Evolutionary conservation across 2,113 vertebrate genomes (phyloP), one percentile per base, ranked within the genome.

Genomic region (Myotis lucifugus): DNA sequence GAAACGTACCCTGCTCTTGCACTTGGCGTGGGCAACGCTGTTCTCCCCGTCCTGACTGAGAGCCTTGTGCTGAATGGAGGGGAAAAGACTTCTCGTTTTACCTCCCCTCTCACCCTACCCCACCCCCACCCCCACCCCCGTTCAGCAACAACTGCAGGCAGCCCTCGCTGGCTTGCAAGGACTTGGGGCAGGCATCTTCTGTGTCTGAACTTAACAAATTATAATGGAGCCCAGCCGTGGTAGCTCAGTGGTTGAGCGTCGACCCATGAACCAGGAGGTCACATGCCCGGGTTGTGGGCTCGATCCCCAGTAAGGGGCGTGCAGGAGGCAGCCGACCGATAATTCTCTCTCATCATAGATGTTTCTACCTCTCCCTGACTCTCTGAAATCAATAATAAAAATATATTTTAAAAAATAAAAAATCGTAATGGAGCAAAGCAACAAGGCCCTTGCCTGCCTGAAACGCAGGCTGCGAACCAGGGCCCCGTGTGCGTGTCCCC

Each of bases 1-100:
- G 77, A 93, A 92, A 94, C 81, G 54, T 69, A 76, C 54, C 50
- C 50, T 56, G 86, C 59, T 29, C 56, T n/a, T 85, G 66, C 46
- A 2, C 70, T 91, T 74, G 70, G 67, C 56, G 11, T 14, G 74
- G 74, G 34, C 32, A 54, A 19, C 32, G 23, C 25, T 9, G 0
- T 32, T 54, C 29, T 48, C 64, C 32, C 23, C 27, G 9, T 96
- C n/a, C 19, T 67, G 76, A 66, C 40, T 48, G 15, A 37, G 73
- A 48, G 34, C 27, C 27, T 83, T 73, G 50, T 82, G 72, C 13
- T 64, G 23, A 37, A n/a, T 23, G n/a, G 61, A 42, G 81, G 50
- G 42, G 18, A 67, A n/a, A 32, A n/a, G 54, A 54, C 15, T 6
- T 77, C 29, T 52, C 29, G 2, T 67, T 69, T 66, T 14, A 34